Base-by-base conservation (phyloP, 2,888 invertebrate genomes). In the Dione vanillae region DNA sequence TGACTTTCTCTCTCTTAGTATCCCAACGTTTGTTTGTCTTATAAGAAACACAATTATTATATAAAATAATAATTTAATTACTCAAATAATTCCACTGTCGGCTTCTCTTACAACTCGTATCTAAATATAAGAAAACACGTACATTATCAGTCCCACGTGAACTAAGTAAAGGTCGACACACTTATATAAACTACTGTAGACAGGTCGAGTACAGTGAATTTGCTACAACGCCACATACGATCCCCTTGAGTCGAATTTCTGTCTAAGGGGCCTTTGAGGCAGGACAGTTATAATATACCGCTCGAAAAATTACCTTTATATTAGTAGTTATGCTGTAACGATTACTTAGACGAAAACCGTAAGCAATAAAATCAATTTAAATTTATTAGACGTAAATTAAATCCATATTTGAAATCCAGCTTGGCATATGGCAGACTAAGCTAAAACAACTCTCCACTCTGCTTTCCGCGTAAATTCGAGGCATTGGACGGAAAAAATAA, bases 201-300 rank as follows among this genome's bases (percentile, higher is more conserved):
- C 64, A 64, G 27, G n/a, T 20, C 1, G 11, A 27, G 43, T 61
- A 45, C 2, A 61, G 43, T 12, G 45, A 35, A 49, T 40, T 64
- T 40, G 37, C 49, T 64, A 45, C 19, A 41, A 43, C 49, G 49
- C 47, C 49, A 64, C 64, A 52, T 52, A 62, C 62, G 54, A 62
- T 61, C 43, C 68, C 68, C 62, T 19, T 10, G 68, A 68, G 68
- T 52, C 19, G 37, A 62, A 54, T 68, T 54, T 45, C 37, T 62
- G 45, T 61, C 62, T 62, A 62, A 62, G 68, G 52, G 40, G 62
- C 62, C 62, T 62, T 40, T 40, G 54, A 51, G 62, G 62, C 54
- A 8, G 54, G 68, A 54, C 54, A 68, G 52, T 68, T 67, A n/a
- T 68, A 68, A 68, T 62, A 52, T 40, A 47, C n/a, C 11, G 12